A percentile compares a stretch with the other conserved stretches of the same genome.
Evolutionary conservation across 2,113 vertebrate species (phyloP).

Genomic region (Grammomys surdaster): DNA sequence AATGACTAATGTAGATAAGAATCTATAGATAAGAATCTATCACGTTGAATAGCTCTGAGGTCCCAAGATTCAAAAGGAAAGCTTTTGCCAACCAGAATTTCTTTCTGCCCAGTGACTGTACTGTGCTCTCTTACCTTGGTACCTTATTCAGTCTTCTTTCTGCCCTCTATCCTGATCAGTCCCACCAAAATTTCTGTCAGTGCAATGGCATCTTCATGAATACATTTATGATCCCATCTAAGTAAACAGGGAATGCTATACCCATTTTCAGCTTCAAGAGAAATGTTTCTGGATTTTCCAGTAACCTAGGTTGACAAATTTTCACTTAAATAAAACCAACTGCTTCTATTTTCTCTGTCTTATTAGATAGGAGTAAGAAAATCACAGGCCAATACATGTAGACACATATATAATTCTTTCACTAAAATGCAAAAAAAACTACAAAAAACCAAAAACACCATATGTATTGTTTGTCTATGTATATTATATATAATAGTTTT

Average conservation of each 20-base stretch:
- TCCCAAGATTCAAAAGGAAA: not conserved
- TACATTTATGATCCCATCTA: not conserved
- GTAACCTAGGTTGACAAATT: not conserved
- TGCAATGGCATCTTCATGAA: not conserved
- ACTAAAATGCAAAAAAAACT: not conserved
- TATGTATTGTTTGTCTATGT: not conserved
- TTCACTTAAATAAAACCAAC: constrained; percentile 32
- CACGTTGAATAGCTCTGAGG: not conserved
- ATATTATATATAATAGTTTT: not conserved
- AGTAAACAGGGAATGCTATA: not conserved
- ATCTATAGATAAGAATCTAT: not conserved
- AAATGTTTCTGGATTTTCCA: constrained; percentile 5
- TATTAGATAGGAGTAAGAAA: constrained; percentile 28
- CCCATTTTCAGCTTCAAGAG: not conserved
- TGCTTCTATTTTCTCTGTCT: constrained; percentile 21
- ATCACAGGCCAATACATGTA: not conserved
- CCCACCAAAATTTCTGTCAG: not conserved
- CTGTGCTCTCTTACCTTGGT: not conserved
- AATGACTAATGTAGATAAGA: not conserved
- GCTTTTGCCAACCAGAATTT: not conserved
- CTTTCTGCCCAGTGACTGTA: not conserved
- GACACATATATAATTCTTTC: not conserved
- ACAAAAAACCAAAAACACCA: no score
- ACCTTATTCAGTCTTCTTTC: not conserved
- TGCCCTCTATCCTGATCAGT: not conserved